A percentile compares a stretch with the other conserved stretches of the same genome.
phyloP scores from a whole-genome alignment of 2,113 vertebrate species.

The Apaloderma vittatum region DNA sequence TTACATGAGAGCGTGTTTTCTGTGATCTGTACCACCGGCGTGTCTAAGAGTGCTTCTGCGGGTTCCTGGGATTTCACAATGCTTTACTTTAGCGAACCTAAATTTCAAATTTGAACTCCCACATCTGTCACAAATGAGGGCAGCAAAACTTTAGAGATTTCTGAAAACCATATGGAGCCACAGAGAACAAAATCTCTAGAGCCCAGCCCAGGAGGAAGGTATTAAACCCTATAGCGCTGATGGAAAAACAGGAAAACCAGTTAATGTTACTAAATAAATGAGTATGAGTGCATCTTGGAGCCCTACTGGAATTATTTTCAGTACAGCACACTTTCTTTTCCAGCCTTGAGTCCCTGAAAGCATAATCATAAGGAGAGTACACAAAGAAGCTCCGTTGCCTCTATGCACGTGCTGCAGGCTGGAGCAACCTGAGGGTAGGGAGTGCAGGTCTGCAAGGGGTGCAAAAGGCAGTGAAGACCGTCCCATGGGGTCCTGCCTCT shows the following conservation, averaged over 20 bases:
- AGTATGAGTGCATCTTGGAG: background rate
- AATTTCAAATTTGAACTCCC: constrained; percentile 6
- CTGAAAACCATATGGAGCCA: constrained; percentile 45
- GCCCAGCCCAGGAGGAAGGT: constrained; percentile 6
- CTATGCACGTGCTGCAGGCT: background rate
- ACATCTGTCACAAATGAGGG: constrained; percentile 53
- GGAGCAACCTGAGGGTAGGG: background rate
- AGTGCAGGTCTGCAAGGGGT: no score
- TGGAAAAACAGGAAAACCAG: background rate
- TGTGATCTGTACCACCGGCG: background rate
- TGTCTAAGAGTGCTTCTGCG: background rate
- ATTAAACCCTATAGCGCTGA: constrained; percentile 35
- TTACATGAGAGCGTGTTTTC: background rate
- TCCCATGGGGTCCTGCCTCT: background rate
- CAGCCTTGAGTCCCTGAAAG: background rate
- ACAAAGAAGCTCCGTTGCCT: background rate
- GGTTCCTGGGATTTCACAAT: background rate
- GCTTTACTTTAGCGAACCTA: constrained; percentile 28
- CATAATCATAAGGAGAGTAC: background rate
- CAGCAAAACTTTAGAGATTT: constrained; percentile 59
- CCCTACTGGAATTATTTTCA: background rate
- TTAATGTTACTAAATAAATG: background rate
- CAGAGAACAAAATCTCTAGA: constrained; percentile 24
- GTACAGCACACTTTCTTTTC: background rate
- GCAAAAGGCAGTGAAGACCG: fast-evolving